Evolutionary conservation across 2,797 vertebrate genomes (phyloP).

Genomic region (Orientallactaga sibirica): DNA sequence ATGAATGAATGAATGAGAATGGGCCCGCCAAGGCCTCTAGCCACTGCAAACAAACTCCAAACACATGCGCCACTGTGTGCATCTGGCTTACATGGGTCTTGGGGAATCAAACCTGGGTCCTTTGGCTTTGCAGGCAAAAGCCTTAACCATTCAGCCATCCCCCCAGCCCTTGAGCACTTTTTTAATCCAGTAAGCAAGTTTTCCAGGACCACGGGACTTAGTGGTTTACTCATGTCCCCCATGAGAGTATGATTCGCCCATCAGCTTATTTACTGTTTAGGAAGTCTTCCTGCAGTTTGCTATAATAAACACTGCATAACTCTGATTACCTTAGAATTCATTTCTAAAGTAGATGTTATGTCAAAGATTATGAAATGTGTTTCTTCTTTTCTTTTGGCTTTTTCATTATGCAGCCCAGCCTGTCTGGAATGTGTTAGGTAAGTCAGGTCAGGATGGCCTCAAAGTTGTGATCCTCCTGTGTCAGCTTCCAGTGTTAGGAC

Average conservation of each 20-base stretch:
- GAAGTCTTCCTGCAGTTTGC: slow-evolving; percentile 31
- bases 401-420: neutral
- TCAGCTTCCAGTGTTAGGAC: neutral
- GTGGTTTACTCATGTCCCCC: neutral
- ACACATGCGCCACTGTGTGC: too few relatives aligned
- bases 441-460: neutral
- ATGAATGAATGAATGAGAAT: too few relatives aligned
- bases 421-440: neutral
- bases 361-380: slow-evolving; percentile 5
- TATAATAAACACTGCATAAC: slow-evolving; percentile 24
- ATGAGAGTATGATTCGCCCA: slow-evolving; percentile 21
- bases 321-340: slow-evolving; percentile 59
- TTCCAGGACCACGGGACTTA: slow-evolving; percentile 10
- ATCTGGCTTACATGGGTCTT: too few relatives aligned
- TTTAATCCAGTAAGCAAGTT: neutral
- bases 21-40: too few relatives aligned
- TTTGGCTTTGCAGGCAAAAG: too few relatives aligned
- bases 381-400: neutral
- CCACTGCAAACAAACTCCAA: too few relatives aligned
- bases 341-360: slow-evolving; percentile 33
- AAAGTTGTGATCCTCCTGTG: neutral
- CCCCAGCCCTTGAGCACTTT: neutral
- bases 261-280: slow-evolving; percentile 23
- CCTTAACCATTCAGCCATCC: too few relatives aligned
- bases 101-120: too few relatives aligned